These are phyloP conservation scores for Serranus cabrilla DNA, from an alignment of 2,797 vertebrate genomes.

Conservation along the genomic window DNA sequence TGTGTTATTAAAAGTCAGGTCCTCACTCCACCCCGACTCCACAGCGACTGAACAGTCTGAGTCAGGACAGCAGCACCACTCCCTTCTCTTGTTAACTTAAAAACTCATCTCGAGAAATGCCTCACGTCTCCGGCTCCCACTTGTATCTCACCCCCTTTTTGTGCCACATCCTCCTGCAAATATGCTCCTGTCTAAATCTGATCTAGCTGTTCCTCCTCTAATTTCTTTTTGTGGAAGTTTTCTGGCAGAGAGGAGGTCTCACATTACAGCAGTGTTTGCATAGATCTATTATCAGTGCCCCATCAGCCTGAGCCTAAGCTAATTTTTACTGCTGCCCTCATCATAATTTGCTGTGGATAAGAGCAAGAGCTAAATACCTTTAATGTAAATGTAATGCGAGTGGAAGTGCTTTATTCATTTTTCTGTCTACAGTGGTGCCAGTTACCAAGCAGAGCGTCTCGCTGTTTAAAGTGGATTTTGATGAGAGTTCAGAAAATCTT, in stretches of 20 bases:
- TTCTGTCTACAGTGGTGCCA: slow-evolving; percentile 41
- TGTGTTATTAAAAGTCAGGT: slow-evolving; percentile 60
- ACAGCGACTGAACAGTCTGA: slow-evolving; percentile 37
- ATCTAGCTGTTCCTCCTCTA: slow-evolving; percentile 26
- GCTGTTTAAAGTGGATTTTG: slow-evolving; percentile 51
- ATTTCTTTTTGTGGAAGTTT: slow-evolving; percentile 55
- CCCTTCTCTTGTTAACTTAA: slow-evolving; percentile 50
- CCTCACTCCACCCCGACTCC: slow-evolving; percentile 48
- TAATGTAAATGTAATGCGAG: slow-evolving; percentile 64
- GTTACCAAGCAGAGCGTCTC: slow-evolving; percentile 28
- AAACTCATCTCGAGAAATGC: slow-evolving; percentile 62
- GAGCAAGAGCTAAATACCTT: slow-evolving; percentile 58
- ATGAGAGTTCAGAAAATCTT: slow-evolving; percentile 35
- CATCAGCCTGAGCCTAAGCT: slow-evolving; percentile 45
- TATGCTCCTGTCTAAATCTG: slow-evolving; percentile 44
- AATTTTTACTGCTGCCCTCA: slow-evolving; percentile 61
- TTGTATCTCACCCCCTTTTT: slow-evolving; percentile 38
- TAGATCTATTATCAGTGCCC: slow-evolving; percentile 52
- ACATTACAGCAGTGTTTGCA: slow-evolving; percentile 48
- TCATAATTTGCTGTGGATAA: slow-evolving; percentile 66
- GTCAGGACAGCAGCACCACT: slow-evolving; percentile 37
- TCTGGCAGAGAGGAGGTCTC: slow-evolving; percentile 40
- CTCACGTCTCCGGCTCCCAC: slow-evolving; percentile 43
- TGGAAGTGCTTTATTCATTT: slow-evolving; percentile 54
- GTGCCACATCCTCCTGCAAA: slow-evolving; percentile 49